Evolutionary conservation across 2,888 invertebrate species (phyloP).

Genomic region (Eremobia ochroleuca): DNA sequence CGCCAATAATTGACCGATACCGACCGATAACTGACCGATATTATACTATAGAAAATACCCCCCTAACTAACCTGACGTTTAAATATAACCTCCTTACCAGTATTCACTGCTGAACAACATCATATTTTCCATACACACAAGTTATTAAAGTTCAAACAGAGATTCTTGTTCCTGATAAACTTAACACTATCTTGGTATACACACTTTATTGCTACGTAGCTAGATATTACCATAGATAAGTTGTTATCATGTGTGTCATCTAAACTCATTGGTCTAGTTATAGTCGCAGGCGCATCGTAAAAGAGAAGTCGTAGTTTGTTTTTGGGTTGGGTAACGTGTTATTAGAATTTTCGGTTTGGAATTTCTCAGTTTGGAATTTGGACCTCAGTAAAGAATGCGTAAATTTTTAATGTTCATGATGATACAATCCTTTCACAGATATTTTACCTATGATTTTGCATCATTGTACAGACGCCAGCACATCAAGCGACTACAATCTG

Average conservation of each 20-base stretch:
- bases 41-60: not conserved
- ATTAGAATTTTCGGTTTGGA: not conserved
- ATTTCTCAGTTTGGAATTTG: too few relatives aligned
- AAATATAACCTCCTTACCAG: conserved; percentile 12
- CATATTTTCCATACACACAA: conserved; percentile 42
- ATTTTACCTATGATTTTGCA: too few relatives aligned
- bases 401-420: too few relatives aligned
- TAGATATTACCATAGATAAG: conserved; percentile 34
- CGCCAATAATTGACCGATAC: not conserved
- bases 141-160: conserved; percentile 44
- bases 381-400: too few relatives aligned
- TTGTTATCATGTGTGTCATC: conserved; percentile 26
- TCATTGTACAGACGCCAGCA: too few relatives aligned
- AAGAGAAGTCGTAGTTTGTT: not conserved
- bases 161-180: conserved; percentile 54
- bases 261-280: conserved; percentile 4
- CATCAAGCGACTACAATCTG: too few relatives aligned
- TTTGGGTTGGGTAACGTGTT: not conserved
- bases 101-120: conserved; percentile 24
- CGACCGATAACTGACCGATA: too few relatives aligned
- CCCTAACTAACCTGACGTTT: not conserved
- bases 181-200: conserved; percentile 34
- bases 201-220: conserved; percentile 12
- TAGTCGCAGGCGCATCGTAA: not conserved
- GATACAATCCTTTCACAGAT: too few relatives aligned